Conservation (phyloP, 1,140 invertebrate genomes). For the Holcopasites calliopsidis region DNA sequence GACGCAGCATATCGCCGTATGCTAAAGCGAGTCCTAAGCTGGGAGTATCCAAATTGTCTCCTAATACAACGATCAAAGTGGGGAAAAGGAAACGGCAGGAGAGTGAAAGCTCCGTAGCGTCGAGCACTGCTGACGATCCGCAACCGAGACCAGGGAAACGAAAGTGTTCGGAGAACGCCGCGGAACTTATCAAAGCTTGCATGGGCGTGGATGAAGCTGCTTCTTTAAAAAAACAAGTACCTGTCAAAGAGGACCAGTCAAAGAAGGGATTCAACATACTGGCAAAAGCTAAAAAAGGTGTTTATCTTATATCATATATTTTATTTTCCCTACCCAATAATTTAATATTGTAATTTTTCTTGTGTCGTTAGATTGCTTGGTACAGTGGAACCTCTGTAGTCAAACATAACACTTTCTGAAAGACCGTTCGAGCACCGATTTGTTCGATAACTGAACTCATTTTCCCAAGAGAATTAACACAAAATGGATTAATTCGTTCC, state of each 20-base stretch:
- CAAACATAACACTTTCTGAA: too few relatives aligned
- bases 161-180: slow-evolving; percentile 85
- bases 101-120: slow-evolving; percentile 86
- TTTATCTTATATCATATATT: slow-evolving; percentile 57
- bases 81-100: slow-evolving; percentile 87
- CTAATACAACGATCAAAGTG: slow-evolving; percentile 69
- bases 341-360: slow-evolving; percentile 19
- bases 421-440: too few relatives aligned
- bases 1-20: slow-evolving; percentile 78
- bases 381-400: too few relatives aligned
- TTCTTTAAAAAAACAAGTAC: slow-evolving; percentile 75
- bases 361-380: slow-evolving; percentile 22
- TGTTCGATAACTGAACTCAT: too few relatives aligned
- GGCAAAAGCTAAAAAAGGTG: slow-evolving; percentile 78
- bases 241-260: slow-evolving; percentile 75
- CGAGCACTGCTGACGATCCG: slow-evolving; percentile 81
- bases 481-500: too few relatives aligned
- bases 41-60: slow-evolving; percentile 67
- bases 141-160: slow-evolving; percentile 81
- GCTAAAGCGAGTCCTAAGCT: slow-evolving; percentile 76
- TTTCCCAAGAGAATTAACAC: too few relatives aligned
- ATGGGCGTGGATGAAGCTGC: slow-evolving; percentile 83
- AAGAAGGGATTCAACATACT: slow-evolving; percentile 78
- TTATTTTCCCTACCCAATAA: slow-evolving; percentile 34
- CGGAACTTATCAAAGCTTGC: slow-evolving; percentile 85